Evolutionary conservation across 2,797 vertebrate genomes (phyloP), one percentile per base, ranked within the genome.

Genomic region (Scleropages formosus): DNA sequence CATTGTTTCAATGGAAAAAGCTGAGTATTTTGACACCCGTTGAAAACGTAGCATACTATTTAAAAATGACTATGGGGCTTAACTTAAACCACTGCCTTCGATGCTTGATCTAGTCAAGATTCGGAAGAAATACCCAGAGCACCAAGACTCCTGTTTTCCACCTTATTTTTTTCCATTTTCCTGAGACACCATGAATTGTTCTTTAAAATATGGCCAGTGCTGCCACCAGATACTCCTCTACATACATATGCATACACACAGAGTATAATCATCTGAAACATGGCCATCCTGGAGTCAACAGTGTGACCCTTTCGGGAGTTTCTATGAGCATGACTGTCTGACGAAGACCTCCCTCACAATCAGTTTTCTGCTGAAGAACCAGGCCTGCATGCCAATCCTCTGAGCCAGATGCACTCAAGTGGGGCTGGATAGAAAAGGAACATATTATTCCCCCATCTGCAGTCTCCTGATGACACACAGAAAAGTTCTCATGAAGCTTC

Each of bases 371-470:
- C 62, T 67, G 59, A 49, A 24, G 31, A 63, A 27, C 13, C 59
- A 86, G 79, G 88, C 85, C 80, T 82, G 80, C 89, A 86, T 91
- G 89, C 90, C 90, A 87, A 87, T 92, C 85, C 83, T 83, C 84
- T 92, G 90, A 93, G 87, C 87, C 27, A 20, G 81, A 83, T 87
- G 82, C 85, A 92, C 86, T 90, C 84, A 90, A 91, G 87, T 80
- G 77, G 75, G 85, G 90, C 88, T 89, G 90, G 84, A 87, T 81
- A 87, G 85, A 59, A 76, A 77, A 66, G 8, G 31, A 39, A 39
- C 22, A 7, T 67, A 73, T 68, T 31, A 22, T 63, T 78, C 78
- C 72, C 75, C 76, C 73, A 77, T 72, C 72, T 80, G 31, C 80
- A 82, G 66, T 80, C 79, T 85, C 83, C 60, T 76, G 79, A 82